phyloP scores from a whole-genome alignment of 2,797 vertebrate genomes.

The Neopelma chrysocephalum region DNA sequence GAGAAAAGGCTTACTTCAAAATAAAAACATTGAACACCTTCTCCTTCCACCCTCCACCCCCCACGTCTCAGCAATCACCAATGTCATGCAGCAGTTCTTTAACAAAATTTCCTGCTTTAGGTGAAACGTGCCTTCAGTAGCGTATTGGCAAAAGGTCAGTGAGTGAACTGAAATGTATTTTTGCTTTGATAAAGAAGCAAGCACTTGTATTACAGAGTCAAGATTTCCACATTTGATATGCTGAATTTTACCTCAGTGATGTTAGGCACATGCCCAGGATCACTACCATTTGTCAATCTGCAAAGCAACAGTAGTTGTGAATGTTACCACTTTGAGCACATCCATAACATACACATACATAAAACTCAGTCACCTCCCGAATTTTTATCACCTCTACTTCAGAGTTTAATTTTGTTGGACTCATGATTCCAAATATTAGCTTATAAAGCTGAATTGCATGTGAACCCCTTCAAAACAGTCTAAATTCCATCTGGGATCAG shows the following conservation, averaged over 20 bases:
- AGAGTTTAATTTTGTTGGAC: neutral
- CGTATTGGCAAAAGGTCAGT: neutral
- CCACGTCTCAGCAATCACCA: neutral
- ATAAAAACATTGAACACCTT: neutral
- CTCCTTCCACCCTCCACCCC: no score
- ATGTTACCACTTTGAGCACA: neutral
- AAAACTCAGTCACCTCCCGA: neutral
- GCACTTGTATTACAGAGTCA: neutral
- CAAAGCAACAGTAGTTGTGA: neutral
- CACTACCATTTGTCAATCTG: neutral
- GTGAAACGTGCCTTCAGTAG: neutral
- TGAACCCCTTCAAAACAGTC: neutral
- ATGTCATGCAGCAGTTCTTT: neutral
- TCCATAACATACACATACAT: neutral
- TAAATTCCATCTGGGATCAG: neutral
- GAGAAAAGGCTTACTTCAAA: neutral
- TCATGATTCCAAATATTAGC: neutral
- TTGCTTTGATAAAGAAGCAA: neutral
- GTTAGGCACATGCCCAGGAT: neutral
- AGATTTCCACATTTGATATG: neutral
- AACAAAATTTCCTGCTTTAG: neutral
- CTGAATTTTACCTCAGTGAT: neutral
- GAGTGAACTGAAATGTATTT: neutral
- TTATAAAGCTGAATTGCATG: neutral
- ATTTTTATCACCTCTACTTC: neutral